Base-by-base conservation (phyloP, 1,140 invertebrate genomes). In the Drosophila subobscura region DNA sequence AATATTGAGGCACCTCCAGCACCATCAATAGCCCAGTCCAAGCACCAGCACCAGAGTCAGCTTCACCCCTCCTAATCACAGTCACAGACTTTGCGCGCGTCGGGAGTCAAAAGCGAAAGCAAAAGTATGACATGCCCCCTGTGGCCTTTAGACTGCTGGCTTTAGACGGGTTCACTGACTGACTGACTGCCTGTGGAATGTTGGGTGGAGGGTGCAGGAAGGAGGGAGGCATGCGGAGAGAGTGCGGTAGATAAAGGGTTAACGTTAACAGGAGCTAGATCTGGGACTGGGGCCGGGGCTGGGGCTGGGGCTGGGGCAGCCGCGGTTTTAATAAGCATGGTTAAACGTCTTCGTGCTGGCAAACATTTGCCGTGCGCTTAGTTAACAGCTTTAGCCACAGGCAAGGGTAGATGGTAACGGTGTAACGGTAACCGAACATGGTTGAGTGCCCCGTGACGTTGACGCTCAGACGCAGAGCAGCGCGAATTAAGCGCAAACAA, bases 291-390 rank as follows among this genome's bases (percentile, higher is more conserved):
- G 5, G 5, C 5, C 1, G 3, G 42, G 29, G 59, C 5, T 14
- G 16, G 16, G 47, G 45, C 54, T 70, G 73, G 23, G 41, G 3
- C 27, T 29, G 27, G 27, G 27, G 29, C 6, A 10, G 29, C 3
- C 29, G 33, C 61, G 84, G 68, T 86, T 86, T 84, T 86, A 84
- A 86, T 84, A 86, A 84, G 72, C 57, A 59, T 63, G 59, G 60
- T 81, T 85, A 85, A 86, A 85, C 80, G 81, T 85, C 77, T 85
- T 84, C 63, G 77, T 72, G 77, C 67, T 80, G 77, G 80, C 77
- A 85, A 85, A 85, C 80, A 85, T 86, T 85, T 85, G 81, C 81
- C 64, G 64, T 86, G 72, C 65, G 80, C 81, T 85, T 85, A 85
- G 81, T 86, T 85, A 85, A 85, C 81, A 85, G 81, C 80, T 71